Evolutionary conservation across 2,888 invertebrate genomes (phyloP).

Genomic region (Scaptomyza polygonia): DNA sequence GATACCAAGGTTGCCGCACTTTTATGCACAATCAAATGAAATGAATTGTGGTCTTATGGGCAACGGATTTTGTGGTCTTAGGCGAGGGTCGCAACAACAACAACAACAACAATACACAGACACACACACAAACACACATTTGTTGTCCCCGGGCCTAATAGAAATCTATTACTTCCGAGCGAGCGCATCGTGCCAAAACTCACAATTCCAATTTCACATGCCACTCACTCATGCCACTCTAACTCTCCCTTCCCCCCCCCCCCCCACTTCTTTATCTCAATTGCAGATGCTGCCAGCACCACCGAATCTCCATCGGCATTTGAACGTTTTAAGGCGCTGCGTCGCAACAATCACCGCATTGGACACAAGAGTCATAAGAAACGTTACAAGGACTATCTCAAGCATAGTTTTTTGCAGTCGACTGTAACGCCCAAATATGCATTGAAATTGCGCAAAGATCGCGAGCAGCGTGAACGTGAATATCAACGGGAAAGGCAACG

Average conservation of each 20-base stretch:
- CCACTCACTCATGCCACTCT: slow-evolving; percentile 12
- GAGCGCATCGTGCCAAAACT: slow-evolving; percentile 63
- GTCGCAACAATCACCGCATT: slow-evolving; percentile 76
- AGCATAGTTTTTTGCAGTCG: slow-evolving; percentile 31
- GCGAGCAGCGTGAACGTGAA: slow-evolving; percentile 20
- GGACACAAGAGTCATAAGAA: slow-evolving; percentile 83
- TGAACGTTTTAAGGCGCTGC: slow-evolving; percentile 79
- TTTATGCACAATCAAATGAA: slow-evolving; percentile 59
- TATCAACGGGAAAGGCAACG: slow-evolving; percentile 6
- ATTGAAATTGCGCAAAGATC: slow-evolving; percentile 39
- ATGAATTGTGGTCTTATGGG: slow-evolving; percentile 60
- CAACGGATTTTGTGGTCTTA: slow-evolving; percentile 60
- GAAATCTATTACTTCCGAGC: slow-evolving; percentile 74
- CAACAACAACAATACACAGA: background rate
- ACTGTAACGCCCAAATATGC: slow-evolving; percentile 31
- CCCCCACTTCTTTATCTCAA: slow-evolving; percentile 12
- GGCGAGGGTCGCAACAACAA: slow-evolving; percentile 34
- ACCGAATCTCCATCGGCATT: slow-evolving; percentile 66
- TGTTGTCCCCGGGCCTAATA: slow-evolving; percentile 61
- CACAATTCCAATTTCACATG: slow-evolving; percentile 34
- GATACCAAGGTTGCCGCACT: slow-evolving; percentile 41
- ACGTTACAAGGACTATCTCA: slow-evolving; percentile 81
- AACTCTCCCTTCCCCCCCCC: background rate
- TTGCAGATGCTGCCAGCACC: slow-evolving; percentile 38
- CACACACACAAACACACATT: slow-evolving; percentile 34